Evolutionary conservation across 2,888 invertebrate genomes (phyloP).

Genomic region (Macaria liturata): DNA sequence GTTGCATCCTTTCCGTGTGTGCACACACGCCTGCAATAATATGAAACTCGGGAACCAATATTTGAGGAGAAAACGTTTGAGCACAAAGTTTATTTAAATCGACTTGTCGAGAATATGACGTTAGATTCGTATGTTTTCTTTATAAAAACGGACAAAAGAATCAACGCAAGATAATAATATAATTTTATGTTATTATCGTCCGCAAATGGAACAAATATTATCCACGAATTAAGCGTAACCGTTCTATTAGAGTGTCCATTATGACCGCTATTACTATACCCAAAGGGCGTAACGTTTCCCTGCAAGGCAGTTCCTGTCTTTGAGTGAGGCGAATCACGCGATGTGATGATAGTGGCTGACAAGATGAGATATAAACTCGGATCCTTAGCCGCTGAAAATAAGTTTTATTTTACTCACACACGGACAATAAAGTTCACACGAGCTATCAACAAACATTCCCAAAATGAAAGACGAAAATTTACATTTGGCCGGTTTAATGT

Average conservation of each 20-base stretch:
- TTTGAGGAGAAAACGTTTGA: constrained; percentile 14
- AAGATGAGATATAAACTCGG: constrained; percentile 4
- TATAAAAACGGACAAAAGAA: too few relatives aligned
- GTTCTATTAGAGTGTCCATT: constrained; percentile 28
- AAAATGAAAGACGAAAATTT: constrained; percentile 73
- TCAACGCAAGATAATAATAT: too few relatives aligned
- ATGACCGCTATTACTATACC: constrained; percentile 25
- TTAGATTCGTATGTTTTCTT: neutral
- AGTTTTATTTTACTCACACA: constrained; percentile 10
- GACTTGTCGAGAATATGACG: neutral
- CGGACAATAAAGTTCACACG: constrained; percentile 34
- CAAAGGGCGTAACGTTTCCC: constrained; percentile 38
- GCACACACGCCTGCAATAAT: constrained; percentile 11
- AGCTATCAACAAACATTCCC: constrained; percentile 62
- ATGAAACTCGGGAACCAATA: constrained; percentile 15
- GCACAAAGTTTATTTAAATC: constrained; percentile 5
- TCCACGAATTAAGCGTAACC: constrained; percentile 38
- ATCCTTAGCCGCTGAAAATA: constrained; percentile 6
- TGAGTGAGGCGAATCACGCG: constrained; percentile 63
- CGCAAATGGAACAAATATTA: constrained; percentile 37
- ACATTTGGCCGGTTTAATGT: constrained; percentile 79
- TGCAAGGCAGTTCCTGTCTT: constrained; percentile 49
- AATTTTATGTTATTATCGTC: constrained; percentile 8
- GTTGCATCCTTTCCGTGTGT: constrained; percentile 18
- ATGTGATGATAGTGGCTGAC: constrained; percentile 39